phyloP scores from a whole-genome alignment of 1,140 invertebrate genomes.

The Augochlora pura region DNA sequence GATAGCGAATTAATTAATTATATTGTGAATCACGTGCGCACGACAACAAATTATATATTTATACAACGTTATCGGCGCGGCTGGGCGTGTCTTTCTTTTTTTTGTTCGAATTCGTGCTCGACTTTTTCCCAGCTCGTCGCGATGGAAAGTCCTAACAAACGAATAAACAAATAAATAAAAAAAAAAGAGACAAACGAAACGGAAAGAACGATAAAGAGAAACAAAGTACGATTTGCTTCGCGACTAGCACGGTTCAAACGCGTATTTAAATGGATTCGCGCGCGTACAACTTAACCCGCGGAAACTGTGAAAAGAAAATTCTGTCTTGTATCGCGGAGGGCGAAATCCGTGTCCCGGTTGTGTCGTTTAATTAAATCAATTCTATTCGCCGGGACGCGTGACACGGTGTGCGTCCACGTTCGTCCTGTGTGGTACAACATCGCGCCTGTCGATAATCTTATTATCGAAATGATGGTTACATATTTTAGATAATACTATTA shows the following conservation, averaged over 20 bases:
- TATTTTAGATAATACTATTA: slow-evolving; percentile 73
- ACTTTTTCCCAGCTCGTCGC: slow-evolving; percentile 20
- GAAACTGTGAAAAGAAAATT: slow-evolving; percentile 41
- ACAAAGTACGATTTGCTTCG: slow-evolving; percentile 15
- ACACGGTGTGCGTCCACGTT: slow-evolving; percentile 29
- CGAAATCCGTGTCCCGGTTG: slow-evolving; percentile 25
- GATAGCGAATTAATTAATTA: slow-evolving; percentile 62
- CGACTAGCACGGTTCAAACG: slow-evolving; percentile 51
- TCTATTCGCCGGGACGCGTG: slow-evolving; percentile 39
- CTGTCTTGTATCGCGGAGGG: slow-evolving; percentile 42
- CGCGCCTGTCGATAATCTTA: slow-evolving; percentile 61
- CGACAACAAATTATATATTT: slow-evolving; percentile 65
- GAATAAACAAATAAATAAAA: slow-evolving; percentile 8
- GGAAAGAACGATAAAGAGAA: neutral
- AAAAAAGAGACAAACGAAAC: no score
- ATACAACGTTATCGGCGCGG: slow-evolving; percentile 55
- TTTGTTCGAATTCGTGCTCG: neutral
- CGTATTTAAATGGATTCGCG: slow-evolving; percentile 55
- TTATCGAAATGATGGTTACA: slow-evolving; percentile 69
- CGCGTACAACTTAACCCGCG: slow-evolving; percentile 49
- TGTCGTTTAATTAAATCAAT: slow-evolving; percentile 52
- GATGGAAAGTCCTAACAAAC: slow-evolving; percentile 49
- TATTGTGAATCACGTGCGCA: slow-evolving; percentile 58
- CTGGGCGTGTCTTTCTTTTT: no score
- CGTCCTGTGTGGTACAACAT: slow-evolving; percentile 45